Conservation (phyloP, 2,113 vertebrate genomes). For the Nibea albiflora region DNA sequence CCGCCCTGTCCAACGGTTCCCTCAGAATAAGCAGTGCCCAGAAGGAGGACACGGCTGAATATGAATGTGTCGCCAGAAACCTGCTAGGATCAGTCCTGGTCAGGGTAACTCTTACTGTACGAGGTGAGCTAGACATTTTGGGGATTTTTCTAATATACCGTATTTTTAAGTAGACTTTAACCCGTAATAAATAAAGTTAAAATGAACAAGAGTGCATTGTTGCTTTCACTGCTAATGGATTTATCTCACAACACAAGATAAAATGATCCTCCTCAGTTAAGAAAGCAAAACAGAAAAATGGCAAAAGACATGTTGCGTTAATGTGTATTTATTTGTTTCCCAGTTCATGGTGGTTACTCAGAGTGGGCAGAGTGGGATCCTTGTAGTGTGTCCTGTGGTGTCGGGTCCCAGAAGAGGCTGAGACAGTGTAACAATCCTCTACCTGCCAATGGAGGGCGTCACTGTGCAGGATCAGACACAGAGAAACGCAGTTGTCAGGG, state of each 20-base stretch:
- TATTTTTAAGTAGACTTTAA: background rate
- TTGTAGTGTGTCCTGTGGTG: slow-evolving; percentile 93
- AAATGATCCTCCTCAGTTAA: background rate
- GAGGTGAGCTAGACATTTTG: slow-evolving; percentile 82
- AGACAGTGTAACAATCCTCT: slow-evolving; percentile 90
- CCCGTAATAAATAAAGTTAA: background rate
- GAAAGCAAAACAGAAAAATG: background rate
- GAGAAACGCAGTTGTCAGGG: slow-evolving; percentile 87
- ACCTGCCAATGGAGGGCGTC: slow-evolving; percentile 92
- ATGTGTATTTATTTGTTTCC: slow-evolving; percentile 12
- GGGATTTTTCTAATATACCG: background rate
- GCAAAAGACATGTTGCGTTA: background rate
- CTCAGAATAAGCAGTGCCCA: slow-evolving; percentile 84
- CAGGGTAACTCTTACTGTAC: slow-evolving; percentile 87
- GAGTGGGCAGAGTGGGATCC: slow-evolving; percentile 91
- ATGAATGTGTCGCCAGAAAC: slow-evolving; percentile 94
- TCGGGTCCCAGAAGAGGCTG: slow-evolving; percentile 88
- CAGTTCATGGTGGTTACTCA: slow-evolving; percentile 94
- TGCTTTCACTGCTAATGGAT: background rate
- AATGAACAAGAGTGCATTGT: background rate
- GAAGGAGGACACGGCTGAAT: slow-evolving; percentile 92
- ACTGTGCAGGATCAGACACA: slow-evolving; percentile 83
- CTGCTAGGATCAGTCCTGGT: slow-evolving; percentile 90
- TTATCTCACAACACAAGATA: background rate
- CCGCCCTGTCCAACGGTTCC: slow-evolving; percentile 87